These are phyloP conservation scores for Gopherus evgoodei DNA, from an alignment of 2,113 vertebrate species.

Conservation along the genomic window DNA sequence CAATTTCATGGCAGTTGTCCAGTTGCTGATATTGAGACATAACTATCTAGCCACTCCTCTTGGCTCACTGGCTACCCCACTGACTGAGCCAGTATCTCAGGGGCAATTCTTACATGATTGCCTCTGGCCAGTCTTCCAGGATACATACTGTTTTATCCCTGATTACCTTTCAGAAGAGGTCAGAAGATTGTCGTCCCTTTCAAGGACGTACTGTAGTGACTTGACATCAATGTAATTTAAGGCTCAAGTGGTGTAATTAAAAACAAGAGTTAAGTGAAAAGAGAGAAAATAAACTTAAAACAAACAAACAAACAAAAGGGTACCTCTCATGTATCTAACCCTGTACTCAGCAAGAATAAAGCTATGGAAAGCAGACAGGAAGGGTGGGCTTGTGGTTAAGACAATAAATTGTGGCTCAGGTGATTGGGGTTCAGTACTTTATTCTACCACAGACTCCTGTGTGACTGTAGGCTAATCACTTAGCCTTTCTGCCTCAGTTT, in stretches of 20 bases:
- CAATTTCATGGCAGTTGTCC: constrained; percentile 52
- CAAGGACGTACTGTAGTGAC: neutral
- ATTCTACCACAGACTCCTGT: neutral
- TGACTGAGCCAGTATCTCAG: neutral
- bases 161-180: neutral
- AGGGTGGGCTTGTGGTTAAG: neutral
- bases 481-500: neutral
- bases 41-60: neutral
- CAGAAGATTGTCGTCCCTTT: neutral
- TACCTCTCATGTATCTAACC: neutral
- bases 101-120: neutral
- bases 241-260: neutral
- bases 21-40: constrained; percentile 44
- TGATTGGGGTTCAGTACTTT: neutral
- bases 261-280: neutral
- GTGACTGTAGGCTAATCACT: neutral
- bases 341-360: neutral
- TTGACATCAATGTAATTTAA: neutral
- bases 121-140: neutral
- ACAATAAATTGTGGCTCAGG: neutral
- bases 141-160: neutral
- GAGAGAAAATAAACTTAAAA: neutral
- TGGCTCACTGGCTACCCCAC: neutral
- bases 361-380: neutral
- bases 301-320: neutral